Conservation (phyloP, 2,113 vertebrate genomes). For the Tenebrosternarchus preto region DNA sequence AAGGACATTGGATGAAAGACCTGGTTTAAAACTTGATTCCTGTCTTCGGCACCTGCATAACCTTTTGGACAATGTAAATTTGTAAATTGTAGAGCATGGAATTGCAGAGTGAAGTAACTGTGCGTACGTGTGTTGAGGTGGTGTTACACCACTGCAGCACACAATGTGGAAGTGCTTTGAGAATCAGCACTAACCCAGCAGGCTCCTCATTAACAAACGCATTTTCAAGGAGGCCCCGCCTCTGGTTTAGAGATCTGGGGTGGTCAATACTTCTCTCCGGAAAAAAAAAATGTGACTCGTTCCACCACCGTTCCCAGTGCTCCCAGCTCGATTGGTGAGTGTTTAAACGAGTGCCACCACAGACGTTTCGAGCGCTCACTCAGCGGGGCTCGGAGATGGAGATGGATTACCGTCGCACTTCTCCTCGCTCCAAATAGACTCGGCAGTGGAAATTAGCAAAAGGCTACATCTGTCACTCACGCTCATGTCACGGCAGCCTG, state of each 20-base stretch:
- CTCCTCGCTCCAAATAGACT: neutral
- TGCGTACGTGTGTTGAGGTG: neutral
- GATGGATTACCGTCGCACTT: conserved; percentile 27
- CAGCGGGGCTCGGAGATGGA: conserved; percentile 9
- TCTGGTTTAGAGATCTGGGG: neutral
- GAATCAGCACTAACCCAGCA: neutral
- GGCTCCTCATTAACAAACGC: neutral
- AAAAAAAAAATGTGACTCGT: neutral
- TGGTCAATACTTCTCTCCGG: neutral
- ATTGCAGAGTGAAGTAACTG: neutral
- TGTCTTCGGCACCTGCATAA: neutral
- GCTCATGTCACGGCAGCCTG: neutral
- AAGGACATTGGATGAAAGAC: too few species aligned
- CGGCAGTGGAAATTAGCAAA: conserved; percentile 22
- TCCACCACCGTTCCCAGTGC: neutral
- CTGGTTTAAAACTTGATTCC: neutral
- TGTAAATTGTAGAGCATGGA: neutral
- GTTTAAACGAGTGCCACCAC: conserved; percentile 34
- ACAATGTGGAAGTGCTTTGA: neutral
- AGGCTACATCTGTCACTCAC: conserved; percentile 32
- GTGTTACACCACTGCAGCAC: neutral
- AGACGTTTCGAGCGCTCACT: neutral
- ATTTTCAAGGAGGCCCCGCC: neutral
- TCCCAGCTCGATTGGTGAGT: conserved; percentile 11
- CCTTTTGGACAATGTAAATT: neutral